Conservation (phyloP, 2,888 invertebrate species). For the Muschampia plurimacula region DNA sequence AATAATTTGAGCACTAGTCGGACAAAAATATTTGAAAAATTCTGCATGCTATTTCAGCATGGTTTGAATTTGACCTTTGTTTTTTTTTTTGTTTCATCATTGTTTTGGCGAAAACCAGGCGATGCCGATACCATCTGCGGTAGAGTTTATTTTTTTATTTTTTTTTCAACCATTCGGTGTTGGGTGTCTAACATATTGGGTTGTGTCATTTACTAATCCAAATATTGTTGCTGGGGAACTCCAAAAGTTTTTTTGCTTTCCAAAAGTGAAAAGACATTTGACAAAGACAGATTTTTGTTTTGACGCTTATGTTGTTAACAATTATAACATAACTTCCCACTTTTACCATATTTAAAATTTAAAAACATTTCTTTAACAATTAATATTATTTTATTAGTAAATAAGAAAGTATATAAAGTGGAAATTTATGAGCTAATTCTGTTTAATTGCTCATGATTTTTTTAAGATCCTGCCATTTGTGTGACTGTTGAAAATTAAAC, state of each 20-base stretch:
- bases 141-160: conserved; percentile 84
- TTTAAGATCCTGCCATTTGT: not conserved
- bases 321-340: not conserved
- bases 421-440: not conserved
- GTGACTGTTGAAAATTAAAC: too few species aligned
- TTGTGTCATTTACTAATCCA: not conserved
- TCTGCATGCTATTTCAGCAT: conserved; percentile 64
- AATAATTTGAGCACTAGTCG: conserved; percentile 5
- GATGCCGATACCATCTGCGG: conserved; percentile 89
- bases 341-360: too few species aligned
- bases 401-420: not conserved
- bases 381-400: too few species aligned
- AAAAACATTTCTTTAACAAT: too few species aligned
- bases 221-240: not conserved
- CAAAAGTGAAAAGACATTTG: not conserved
- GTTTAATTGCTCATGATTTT: conserved; percentile 43
- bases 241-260: not conserved
- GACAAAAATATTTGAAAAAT: conserved; percentile 1
- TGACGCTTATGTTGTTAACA: conserved; percentile 48
- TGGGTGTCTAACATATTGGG: conserved; percentile 54
- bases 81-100: conserved; percentile 81
- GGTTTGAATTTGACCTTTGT: conserved; percentile 70
- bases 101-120: conserved; percentile 85
- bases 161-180: conserved; percentile 60
- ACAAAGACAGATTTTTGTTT: not conserved